A percentile compares a stretch with the other conserved stretches of the same genome.
phyloP scores from a whole-genome alignment of 2,113 vertebrate genomes.

The Dicerorhinus sumatrensis region DNA sequence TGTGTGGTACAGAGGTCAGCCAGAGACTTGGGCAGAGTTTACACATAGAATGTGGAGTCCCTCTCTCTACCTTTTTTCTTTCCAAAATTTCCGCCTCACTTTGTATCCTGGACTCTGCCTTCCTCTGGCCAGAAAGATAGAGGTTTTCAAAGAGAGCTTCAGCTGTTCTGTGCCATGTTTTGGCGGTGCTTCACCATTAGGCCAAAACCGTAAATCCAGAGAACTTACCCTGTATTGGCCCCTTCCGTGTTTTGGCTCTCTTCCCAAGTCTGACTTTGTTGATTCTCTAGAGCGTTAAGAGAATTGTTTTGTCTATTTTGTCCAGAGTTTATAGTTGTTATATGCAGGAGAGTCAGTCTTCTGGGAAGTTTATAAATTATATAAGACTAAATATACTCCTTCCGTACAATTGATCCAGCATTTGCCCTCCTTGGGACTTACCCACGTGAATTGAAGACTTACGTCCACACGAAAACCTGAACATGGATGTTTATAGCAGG shows the following conservation, averaged over 20 bases:
- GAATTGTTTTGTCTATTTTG: neutral
- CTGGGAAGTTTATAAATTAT: neutral
- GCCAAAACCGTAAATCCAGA: neutral
- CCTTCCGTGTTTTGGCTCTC: neutral
- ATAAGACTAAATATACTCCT: neutral
- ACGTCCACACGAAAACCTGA: too few relatives aligned
- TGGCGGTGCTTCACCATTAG: neutral
- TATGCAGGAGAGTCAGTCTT: neutral
- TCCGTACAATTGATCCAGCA: neutral
- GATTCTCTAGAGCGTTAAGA: neutral
- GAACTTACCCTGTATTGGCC: neutral
- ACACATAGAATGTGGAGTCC: neutral
- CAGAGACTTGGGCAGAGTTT: neutral
- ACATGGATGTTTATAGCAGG: too few relatives aligned
- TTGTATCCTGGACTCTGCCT: neutral
- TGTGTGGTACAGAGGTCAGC: neutral
- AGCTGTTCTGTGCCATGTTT: neutral
- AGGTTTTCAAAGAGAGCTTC: neutral
- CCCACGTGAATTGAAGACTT: too few relatives aligned
- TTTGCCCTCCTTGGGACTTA: too few relatives aligned
- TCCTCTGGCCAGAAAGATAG: neutral
- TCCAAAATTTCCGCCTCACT: neutral
- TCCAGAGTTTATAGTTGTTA: neutral
- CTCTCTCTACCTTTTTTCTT: neutral
- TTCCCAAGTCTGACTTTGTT: neutral